Evolutionary conservation across 1,140 invertebrate species (phyloP), one percentile per base, ranked within the genome.

Genomic region (Popillia japonica): DNA sequence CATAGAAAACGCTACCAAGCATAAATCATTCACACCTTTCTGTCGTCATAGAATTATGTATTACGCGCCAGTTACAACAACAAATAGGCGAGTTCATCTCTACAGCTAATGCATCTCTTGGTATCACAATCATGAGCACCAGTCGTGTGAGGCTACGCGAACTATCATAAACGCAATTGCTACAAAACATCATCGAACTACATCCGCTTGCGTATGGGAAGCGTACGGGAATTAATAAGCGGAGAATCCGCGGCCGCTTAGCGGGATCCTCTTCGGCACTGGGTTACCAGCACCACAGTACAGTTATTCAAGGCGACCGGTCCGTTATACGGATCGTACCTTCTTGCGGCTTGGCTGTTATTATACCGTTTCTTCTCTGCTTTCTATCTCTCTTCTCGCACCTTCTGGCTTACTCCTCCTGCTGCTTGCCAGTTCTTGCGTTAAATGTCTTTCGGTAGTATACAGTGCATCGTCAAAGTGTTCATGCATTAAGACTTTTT

Each of bases 251-350:
- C 75, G 76, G 79, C 79, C 75, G 82, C 74, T 78, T 83, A 83
- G 80, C 82, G 81, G 82, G 81, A 83, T 68, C 20, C 77, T 78
- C 77, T 77, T 77, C 78, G 75, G 77, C 82, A 82, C 80, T 83
- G 79, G 82, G 81, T 82, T 82, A 82, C 79, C 82, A 83, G 81
- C 80, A 74, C 81, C 79, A 80, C 73, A 77, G 81, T 83, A 83
- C 82, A 82, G 82, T 82, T 83, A 83, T 78, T 68, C 76, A 78
- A 44, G 79, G 48, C 78, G 40, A 59, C 74, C 34, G 77, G 77
- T 79, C 82, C 82, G 82, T 82, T 83, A 83, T 72, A 77, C 80
- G 79, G 78, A 78, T 74, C 79, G 75, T 78, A 74, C 72, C 72
- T 74, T 74, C 72, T 74, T 74, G 72, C 41, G 41, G 34, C 23